A percentile compares a stretch with the other conserved stretches of the same genome.
These are phyloP conservation scores for Pterobdella sp. DNA, from an alignment of 2,888 invertebrate genomes.

Conservation along the genomic window DNA sequence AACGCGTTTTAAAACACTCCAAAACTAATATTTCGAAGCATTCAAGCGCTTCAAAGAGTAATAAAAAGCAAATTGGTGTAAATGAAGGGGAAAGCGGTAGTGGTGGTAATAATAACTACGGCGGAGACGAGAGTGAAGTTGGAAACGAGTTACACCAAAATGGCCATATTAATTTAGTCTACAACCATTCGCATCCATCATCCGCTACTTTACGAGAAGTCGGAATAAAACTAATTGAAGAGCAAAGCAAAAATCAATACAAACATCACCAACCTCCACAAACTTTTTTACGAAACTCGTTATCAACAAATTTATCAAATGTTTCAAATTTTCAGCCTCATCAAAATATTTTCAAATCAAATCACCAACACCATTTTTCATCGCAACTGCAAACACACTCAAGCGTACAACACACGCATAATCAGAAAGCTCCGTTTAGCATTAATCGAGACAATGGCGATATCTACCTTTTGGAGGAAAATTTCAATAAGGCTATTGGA, in stretches of 20 bases:
- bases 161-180: background rate
- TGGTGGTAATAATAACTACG: background rate
- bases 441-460: background rate
- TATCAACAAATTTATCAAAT: background rate
- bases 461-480: background rate
- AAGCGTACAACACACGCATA: background rate
- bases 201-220: background rate
- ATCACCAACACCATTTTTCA: background rate
- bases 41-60: background rate
- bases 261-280: background rate
- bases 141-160: background rate
- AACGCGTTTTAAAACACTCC: background rate
- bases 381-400: background rate
- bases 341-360: background rate
- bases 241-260: background rate
- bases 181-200: background rate
- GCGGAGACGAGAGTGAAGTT: background rate
- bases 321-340: background rate
- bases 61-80: background rate
- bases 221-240: background rate
- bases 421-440: background rate
- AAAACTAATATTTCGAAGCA: background rate
- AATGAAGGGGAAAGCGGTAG: background rate
- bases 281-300: background rate
- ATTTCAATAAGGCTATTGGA: background rate